A percentile compares a stretch with the other conserved stretches of the same genome.
Evolutionary conservation across 1,140 invertebrate genomes (phyloP).

Genomic region (Drosophila ambigua): DNA sequence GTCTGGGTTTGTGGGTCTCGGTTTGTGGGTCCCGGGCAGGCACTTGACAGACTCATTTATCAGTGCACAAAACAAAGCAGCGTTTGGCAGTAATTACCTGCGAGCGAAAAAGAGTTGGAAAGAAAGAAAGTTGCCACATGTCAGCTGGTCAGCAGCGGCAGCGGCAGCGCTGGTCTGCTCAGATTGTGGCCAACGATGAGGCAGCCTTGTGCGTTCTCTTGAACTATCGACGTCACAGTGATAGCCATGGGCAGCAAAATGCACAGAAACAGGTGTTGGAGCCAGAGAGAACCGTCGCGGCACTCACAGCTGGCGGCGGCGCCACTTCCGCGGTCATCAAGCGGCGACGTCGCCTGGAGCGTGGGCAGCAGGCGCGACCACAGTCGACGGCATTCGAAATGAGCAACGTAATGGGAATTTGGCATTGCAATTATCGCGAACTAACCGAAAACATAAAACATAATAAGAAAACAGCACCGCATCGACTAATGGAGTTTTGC

Average conservation of each 20-base stretch:
- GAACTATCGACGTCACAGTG: slow-evolving; percentile 59
- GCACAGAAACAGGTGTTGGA: slow-evolving; percentile 5
- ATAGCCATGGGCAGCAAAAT: slow-evolving; percentile 10
- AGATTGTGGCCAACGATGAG: slow-evolving; percentile 64
- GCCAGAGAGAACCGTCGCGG: background rate
- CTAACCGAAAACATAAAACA: background rate
- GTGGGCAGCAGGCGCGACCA: slow-evolving; percentile 55
- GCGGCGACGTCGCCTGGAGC: slow-evolving; percentile 47
- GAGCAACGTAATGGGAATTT: slow-evolving; percentile 66
- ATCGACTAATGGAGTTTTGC: slow-evolving; percentile 17
- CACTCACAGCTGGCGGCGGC: slow-evolving; percentile 22
- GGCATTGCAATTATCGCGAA: slow-evolving; percentile 16
- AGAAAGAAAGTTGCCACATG: slow-evolving; percentile 31
- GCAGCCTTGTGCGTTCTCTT: slow-evolving; percentile 44
- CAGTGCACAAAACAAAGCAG: slow-evolving; percentile 23
- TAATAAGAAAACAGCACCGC: slow-evolving; percentile 3
- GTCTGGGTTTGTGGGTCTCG: too few relatives aligned
- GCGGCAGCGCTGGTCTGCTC: slow-evolving; percentile 56
- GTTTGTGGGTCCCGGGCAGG: background rate
- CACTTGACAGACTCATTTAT: slow-evolving; percentile 35
- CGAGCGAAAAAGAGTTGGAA: background rate
- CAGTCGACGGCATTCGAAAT: slow-evolving; percentile 70
- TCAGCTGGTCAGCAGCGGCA: slow-evolving; percentile 11
- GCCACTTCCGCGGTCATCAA: slow-evolving; percentile 67
- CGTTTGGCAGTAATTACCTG: slow-evolving; percentile 42